Evolutionary conservation across 2,797 vertebrate species (phyloP).

Genomic region (Clarias laeviceps): DNA sequence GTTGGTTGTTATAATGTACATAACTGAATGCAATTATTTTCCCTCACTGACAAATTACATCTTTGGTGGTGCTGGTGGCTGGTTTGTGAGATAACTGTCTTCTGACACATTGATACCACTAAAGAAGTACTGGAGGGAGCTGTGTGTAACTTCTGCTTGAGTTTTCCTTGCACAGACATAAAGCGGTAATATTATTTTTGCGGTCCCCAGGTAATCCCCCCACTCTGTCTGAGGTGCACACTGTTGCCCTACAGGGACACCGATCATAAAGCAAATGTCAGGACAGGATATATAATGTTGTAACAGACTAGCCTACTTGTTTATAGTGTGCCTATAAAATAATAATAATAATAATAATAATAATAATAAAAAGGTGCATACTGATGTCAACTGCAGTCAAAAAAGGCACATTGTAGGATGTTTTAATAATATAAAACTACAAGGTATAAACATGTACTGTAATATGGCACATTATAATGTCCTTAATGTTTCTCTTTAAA

Average conservation of each 20-base stretch:
- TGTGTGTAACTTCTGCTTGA: conserved; percentile 38
- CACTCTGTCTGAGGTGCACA: conserved; percentile 32
- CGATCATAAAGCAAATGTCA: conserved; percentile 34
- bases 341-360: too few species aligned
- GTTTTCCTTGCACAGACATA: conserved; percentile 25
- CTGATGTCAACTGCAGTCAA: background rate
- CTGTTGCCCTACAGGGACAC: conserved; percentile 33
- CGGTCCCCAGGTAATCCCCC: conserved; percentile 31
- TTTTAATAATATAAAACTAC: conserved; percentile 6
- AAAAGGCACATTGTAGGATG: conserved; percentile 17
- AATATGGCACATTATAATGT: background rate
- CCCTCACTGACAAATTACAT: conserved; percentile 11
- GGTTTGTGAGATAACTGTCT: conserved; percentile 36
- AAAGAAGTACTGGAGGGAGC: conserved; percentile 29
- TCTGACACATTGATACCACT: conserved; percentile 22
- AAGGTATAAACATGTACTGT: background rate
- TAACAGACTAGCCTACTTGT: conserved; percentile 19
- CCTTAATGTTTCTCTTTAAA: background rate
- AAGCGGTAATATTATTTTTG: conserved; percentile 37
- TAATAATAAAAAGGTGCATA: background rate
- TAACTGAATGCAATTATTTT: conserved; percentile 19
- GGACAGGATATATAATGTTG: conserved; percentile 25
- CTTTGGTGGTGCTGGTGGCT: conserved; percentile 25
- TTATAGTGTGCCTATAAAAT: background rate
- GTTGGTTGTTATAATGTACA: background rate